Evolutionary conservation across 1,140 invertebrate species (phyloP), one percentile per base, ranked within the genome.

Genomic region (Nephila pilipes): DNA sequence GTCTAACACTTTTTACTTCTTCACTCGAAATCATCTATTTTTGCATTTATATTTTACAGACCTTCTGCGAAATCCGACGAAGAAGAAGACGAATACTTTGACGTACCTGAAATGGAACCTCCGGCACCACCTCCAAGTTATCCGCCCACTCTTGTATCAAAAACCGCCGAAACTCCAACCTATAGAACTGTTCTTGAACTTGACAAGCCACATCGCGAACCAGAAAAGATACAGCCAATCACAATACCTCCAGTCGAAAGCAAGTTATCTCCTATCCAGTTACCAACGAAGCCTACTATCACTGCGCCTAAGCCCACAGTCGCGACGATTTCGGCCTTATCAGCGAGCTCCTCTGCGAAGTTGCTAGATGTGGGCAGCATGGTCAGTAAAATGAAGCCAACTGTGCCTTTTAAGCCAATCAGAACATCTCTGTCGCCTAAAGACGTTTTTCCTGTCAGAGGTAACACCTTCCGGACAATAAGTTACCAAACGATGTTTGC

Each of bases 381-480:
- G 32, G 81, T 87, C 38, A 93, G 87, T 46, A 65, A 60, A 55
- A 75, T 88, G 14, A 94, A 94, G 55, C 93, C 93, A 65, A 85
- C 93, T 29, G 93, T 94, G 93, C 93, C 93, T 94, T 94, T 94
- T 12, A 94, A 94, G 46, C 93, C 93, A 16, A 55, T 58, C 38
- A 92, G 93, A 58, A 81, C 75, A 29, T 93, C 92, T 54, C 25
- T 93, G 55, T 89, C 92, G 29, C 85, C 85, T 10, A 93, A 93
- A 69, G 85, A 88, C 83, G 79, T 46, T 36, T 58, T 93, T 25
- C 85, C 92, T 22, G n/a, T 58, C 12, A 93, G 32, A 93, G 75
- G 92, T 93, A 55, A 58, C 8, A 6, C 0, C 22, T 6, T 22
- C 22, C 25, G 1, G 12, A 46, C 46, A 6, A 10, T 46, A 46